Conservation (phyloP, 2,113 vertebrate genomes). For the Gnathonemus echidnorhynchus region DNA sequence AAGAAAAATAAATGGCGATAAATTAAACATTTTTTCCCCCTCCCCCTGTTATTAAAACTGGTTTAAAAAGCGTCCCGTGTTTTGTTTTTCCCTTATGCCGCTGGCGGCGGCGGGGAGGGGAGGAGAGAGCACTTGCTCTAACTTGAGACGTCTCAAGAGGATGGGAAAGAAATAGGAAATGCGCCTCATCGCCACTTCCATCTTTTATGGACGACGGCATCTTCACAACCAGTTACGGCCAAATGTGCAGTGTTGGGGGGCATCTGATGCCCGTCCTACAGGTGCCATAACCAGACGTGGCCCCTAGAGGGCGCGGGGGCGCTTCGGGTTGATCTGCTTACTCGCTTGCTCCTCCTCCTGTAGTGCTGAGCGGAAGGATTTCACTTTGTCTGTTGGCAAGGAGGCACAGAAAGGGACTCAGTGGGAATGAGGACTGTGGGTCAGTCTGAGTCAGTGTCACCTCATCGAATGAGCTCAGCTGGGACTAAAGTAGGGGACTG, state of each 20-base stretch:
- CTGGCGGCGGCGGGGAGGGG: no score
- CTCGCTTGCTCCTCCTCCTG: slow-evolving; percentile 97
- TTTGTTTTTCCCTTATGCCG: background rate
- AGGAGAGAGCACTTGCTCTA: background rate
- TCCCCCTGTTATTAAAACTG: background rate
- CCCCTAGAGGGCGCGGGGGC: slow-evolving; percentile 80
- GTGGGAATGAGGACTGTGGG: background rate
- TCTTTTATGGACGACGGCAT: slow-evolving; percentile 60
- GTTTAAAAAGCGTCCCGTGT: background rate
- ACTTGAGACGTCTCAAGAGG: background rate
- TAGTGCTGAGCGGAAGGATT: slow-evolving; percentile 86
- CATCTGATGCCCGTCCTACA: slow-evolving; percentile 17
- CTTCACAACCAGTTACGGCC: slow-evolving; percentile 51
- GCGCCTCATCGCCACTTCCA: slow-evolving; percentile 23
- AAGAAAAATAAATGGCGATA: background rate
- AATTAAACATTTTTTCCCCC: background rate
- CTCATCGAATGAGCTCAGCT: background rate
- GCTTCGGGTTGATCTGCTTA: slow-evolving; percentile 95
- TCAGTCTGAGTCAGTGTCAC: background rate
- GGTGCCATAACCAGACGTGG: slow-evolving; percentile 46
- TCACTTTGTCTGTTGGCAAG: slow-evolving; percentile 82
- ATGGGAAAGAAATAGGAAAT: background rate
- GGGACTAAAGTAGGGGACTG: background rate
- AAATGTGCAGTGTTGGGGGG: slow-evolving; percentile 56
- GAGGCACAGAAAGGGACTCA: background rate